Evolutionary conservation across 2,888 invertebrate species (phyloP).

Genomic region (Volucella inflata): DNA sequence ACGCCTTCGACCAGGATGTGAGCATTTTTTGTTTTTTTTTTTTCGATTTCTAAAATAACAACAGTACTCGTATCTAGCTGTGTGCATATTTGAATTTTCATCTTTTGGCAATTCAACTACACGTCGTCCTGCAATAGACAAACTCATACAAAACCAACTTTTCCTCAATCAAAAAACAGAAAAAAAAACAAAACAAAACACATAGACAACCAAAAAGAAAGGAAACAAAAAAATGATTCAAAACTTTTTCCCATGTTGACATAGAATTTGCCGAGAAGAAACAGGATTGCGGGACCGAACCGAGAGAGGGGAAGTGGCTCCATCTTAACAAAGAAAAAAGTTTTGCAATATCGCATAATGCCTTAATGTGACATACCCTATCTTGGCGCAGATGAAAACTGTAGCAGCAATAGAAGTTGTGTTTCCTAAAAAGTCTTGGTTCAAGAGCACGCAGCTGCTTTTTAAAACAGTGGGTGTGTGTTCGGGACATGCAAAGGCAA

Average conservation of each 20-base stretch:
- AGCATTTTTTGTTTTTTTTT: not conserved
- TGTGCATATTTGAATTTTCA: constrained; percentile 22
- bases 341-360: constrained; percentile 74
- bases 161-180: constrained; percentile 11
- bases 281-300: constrained; percentile 23
- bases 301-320: constrained; percentile 15
- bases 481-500: constrained; percentile 52
- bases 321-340: constrained; percentile 57
- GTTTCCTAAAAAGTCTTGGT: constrained; percentile 3
- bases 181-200: constrained; percentile 1
- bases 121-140: constrained; percentile 49
- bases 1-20: not conserved
- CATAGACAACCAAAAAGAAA: constrained; percentile 38
- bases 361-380: constrained; percentile 72
- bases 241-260: constrained; percentile 67
- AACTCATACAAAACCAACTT: constrained; percentile 68
- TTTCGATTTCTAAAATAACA: no score
- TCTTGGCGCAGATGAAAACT: constrained; percentile 23
- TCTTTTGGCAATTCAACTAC: constrained; percentile 23
- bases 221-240: constrained; percentile 5
- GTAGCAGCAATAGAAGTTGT: not conserved
- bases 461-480: constrained; percentile 58
- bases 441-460: constrained; percentile 60
- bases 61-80: constrained; percentile 5
- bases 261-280: constrained; percentile 35